phyloP scores from a whole-genome alignment of 2,113 vertebrate genomes.

The Numenius arquata region DNA sequence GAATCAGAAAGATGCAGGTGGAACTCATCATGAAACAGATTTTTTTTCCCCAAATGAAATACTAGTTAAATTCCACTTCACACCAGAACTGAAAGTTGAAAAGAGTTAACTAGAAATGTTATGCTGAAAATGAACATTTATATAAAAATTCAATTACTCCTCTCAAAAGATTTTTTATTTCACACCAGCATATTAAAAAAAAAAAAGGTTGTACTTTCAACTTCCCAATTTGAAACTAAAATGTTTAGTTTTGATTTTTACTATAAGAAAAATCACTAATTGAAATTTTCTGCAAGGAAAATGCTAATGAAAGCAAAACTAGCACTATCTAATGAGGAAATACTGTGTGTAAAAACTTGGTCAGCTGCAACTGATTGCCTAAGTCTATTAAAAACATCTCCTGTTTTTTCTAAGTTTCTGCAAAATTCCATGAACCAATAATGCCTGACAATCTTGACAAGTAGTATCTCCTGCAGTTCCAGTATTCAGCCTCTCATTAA shows the following conservation, averaged over 20 bases:
- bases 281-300: neutral
- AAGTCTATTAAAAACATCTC: neutral
- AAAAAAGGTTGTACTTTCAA: neutral
- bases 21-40: accelerated
- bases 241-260: neutral
- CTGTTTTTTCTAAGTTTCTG: neutral
- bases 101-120: neutral
- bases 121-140: neutral
- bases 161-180: neutral
- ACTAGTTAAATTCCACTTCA: neutral
- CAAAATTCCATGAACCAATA: neutral
- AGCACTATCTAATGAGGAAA: neutral
- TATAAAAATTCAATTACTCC: neutral
- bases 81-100: neutral
- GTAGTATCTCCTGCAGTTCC: neutral
- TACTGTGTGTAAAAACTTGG: neutral
- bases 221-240: neutral
- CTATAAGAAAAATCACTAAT: neutral
- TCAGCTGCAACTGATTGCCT: neutral
- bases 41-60: neutral
- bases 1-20: neutral
- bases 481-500: neutral
- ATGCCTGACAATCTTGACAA: neutral
- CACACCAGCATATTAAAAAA: neutral
- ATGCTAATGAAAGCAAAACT: neutral